Evolutionary conservation across 2,113 vertebrate genomes (phyloP).

Genomic region (Cettia cetti): DNA sequence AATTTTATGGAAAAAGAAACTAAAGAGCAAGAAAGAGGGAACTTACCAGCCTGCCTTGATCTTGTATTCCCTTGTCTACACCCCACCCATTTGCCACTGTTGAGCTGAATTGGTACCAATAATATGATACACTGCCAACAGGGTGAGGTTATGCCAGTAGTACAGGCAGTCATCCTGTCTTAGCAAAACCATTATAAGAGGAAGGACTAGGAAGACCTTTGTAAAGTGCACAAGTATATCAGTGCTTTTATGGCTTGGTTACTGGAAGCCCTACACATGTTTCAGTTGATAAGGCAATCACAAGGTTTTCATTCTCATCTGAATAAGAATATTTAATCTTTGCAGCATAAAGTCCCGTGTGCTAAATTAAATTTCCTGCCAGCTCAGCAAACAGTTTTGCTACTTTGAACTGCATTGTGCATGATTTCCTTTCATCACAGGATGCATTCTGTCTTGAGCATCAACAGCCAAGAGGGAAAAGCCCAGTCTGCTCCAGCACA

Average conservation of each 20-base stretch:
- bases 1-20: background rate
- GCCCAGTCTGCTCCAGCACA: background rate
- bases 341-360: background rate
- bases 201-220: slow-evolving; percentile 29
- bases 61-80: background rate
- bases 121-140: background rate
- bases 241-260: slow-evolving; percentile 16
- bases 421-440: slow-evolving; percentile 41
- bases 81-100: background rate
- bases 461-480: slow-evolving; percentile 9
- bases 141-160: background rate
- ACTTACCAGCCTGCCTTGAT: background rate
- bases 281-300: slow-evolving; percentile 45
- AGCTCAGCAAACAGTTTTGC: slow-evolving; percentile 48
- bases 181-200: background rate
- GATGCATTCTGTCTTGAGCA: slow-evolving; percentile 6
- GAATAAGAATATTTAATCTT: slow-evolving; percentile 47
- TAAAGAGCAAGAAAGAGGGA: background rate
- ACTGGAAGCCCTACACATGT: slow-evolving; percentile 15
- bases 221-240: background rate
- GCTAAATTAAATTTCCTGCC: slow-evolving; percentile 61
- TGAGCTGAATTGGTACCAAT: background rate
- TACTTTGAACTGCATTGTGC: slow-evolving; percentile 58
- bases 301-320: slow-evolving; percentile 24
- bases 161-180: background rate